Evolutionary conservation across 2,888 invertebrate species (phyloP).

Genomic region (Drosophila peninsularis): DNA sequence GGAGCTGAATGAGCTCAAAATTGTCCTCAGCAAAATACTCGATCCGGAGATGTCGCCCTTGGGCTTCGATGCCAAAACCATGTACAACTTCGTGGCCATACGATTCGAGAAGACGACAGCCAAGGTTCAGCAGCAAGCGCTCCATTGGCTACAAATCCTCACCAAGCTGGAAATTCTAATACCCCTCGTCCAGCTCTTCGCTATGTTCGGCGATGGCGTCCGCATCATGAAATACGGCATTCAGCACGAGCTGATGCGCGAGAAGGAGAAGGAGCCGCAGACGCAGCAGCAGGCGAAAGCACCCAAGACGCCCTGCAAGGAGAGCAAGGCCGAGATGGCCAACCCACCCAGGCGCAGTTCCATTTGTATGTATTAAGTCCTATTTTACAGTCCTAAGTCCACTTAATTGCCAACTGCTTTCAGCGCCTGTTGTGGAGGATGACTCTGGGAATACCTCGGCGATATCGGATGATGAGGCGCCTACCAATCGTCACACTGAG

Average conservation of each 20-base stretch:
- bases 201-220: conserved; percentile 95
- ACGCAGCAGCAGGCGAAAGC: conserved; percentile 66
- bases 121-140: conserved; percentile 93
- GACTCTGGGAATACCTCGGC: conserved; percentile 89
- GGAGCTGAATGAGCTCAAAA: conserved; percentile 93
- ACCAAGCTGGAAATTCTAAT: conserved; percentile 95
- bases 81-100: conserved; percentile 96
- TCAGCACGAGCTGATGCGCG: conserved; percentile 85
- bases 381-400: too few species aligned
- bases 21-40: conserved; percentile 95
- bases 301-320: conserved; percentile 81
- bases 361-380: conserved; percentile 85
- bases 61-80: conserved; percentile 96
- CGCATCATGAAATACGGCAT: conserved; percentile 88
- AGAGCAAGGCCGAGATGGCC: conserved; percentile 81
- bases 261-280: conserved; percentile 79
- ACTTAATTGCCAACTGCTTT: neutral
- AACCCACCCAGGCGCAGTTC: conserved; percentile 85
- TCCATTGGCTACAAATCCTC: conserved; percentile 94
- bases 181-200: conserved; percentile 93
- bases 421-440: conserved; percentile 89
- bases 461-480: conserved; percentile 89
- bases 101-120: conserved; percentile 92
- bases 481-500: conserved; percentile 87
- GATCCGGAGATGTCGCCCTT: conserved; percentile 98